Base-by-base conservation (phyloP, 2,888 invertebrate genomes). In the Cremastinae sp. region DNA sequence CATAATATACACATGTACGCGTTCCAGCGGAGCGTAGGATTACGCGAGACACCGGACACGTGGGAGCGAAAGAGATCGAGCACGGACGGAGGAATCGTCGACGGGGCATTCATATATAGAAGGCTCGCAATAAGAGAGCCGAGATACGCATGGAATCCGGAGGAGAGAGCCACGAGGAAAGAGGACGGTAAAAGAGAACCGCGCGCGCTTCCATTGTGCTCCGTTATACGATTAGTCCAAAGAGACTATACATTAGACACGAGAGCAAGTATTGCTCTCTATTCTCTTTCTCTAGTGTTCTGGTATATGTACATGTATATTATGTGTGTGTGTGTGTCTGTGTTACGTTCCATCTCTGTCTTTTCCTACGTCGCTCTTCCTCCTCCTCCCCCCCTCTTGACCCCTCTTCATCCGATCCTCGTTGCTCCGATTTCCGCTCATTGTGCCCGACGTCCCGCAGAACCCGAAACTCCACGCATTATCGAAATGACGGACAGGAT, bases 201-300 rank as follows among this genome's bases (percentile, higher is more conserved):
- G 62, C 72, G 58, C 20, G 37, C 35, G 68, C 59, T 22, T 53
- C 64, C 45, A 76, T 76, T 76, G 72, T 76, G 53, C 43, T 35
- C 39, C 56, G 49, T 53, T 51, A 35, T 72, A 59, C 75, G 72
- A 76, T 76, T 76, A 76, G 75, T 76, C 68, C 64, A 14, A 58
- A 39, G 75, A 64, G 68, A 68, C 72, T 72, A 68, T 56, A 28
- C 41, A 4, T 16, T 45, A 47, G 53, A 61, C 35, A 43, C 16
- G 16, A 61, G 47, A 70, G 59, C 59, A 20, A 22, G 37, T 55
- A 58, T 22, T 20, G 12, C 45, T 35, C 45, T 22, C 7, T 35
- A 45, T 12, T 45, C 55, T 37, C 72, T 51, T 37, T 35, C 59
- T 20, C 65, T 18, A 0, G 12, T 37, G 8, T 43, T 51, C 35